Evolutionary conservation across 2,797 vertebrate genomes (phyloP).

Genomic region (Otolemur crassicaudatus): DNA sequence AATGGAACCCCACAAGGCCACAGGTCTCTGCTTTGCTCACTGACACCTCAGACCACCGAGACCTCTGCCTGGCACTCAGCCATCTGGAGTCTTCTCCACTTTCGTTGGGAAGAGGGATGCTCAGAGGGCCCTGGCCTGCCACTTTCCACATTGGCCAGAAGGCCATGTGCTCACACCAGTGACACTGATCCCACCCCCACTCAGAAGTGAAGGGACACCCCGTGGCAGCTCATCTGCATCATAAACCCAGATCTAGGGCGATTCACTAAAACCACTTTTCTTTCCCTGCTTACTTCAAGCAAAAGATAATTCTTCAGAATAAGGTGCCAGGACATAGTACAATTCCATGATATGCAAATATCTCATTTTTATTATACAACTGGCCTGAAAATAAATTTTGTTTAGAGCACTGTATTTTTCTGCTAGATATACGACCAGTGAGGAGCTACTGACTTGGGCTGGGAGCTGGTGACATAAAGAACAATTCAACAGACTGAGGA

Average conservation of each 20-base stretch:
- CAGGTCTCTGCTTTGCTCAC: not conserved
- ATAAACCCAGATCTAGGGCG: not conserved
- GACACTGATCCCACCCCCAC: too few relatives aligned
- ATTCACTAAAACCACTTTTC: not conserved
- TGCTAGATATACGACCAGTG: not conserved
- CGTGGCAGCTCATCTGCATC: not conserved
- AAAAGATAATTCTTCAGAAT: not conserved
- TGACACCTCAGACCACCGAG: not conserved
- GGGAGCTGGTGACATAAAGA: not conserved
- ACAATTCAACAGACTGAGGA: slow-evolving; percentile 5
- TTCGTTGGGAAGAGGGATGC: not conserved
- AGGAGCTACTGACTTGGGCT: not conserved
- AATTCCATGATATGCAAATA: not conserved
- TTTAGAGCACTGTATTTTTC: not conserved
- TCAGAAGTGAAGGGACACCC: not conserved
- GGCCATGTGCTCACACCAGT: too few relatives aligned
- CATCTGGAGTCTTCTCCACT: not conserved
- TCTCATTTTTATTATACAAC: slow-evolving; percentile 32
- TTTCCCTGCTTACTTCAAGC: not conserved
- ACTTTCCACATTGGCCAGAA: not conserved
- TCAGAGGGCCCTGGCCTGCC: too few relatives aligned
- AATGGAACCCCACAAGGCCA: not conserved
- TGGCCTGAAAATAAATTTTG: slow-evolving; percentile 26
- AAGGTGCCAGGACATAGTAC: not conserved
- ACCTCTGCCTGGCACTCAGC: rapidly evolving